Conservation (phyloP, 1,140 invertebrate genomes). For the Sycobia sp. region DNA sequence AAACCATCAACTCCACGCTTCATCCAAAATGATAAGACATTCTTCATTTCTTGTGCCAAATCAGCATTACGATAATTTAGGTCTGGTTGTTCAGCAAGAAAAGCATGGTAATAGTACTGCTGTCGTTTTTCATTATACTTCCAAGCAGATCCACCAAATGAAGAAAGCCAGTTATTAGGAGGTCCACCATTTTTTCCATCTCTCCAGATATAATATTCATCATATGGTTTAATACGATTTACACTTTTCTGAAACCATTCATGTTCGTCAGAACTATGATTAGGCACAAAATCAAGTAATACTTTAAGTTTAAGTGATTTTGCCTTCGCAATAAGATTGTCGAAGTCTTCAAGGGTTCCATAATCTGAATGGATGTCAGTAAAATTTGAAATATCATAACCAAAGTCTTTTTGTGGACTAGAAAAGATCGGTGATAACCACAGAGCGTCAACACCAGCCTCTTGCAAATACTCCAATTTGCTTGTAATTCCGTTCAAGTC, state of each 20-base stretch:
- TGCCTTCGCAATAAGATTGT: slow-evolving; percentile 50
- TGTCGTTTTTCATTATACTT: slow-evolving; percentile 60
- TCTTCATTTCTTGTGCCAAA: slow-evolving; percentile 66
- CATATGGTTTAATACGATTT: slow-evolving; percentile 64
- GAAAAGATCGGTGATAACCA: slow-evolving; percentile 65
- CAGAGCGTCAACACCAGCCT: slow-evolving; percentile 57
- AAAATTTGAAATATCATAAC: slow-evolving; percentile 62
- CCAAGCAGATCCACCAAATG: slow-evolving; percentile 63
- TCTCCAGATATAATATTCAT: slow-evolving; percentile 76
- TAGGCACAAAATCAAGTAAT: slow-evolving; percentile 78
- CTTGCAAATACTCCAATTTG: slow-evolving; percentile 46
- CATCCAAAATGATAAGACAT: slow-evolving; percentile 76
- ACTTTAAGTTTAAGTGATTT: slow-evolving; percentile 63
- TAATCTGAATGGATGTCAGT: slow-evolving; percentile 60
- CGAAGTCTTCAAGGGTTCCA: slow-evolving; percentile 64
- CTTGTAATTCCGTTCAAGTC: slow-evolving; percentile 65
- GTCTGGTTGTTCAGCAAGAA: slow-evolving; percentile 69
- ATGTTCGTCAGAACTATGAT: slow-evolving; percentile 74
- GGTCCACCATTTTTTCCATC: slow-evolving; percentile 58
- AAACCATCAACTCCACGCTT: slow-evolving; percentile 77
- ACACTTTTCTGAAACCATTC: slow-evolving; percentile 74
- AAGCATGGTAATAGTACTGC: slow-evolving; percentile 70
- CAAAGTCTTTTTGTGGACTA: slow-evolving; percentile 63
- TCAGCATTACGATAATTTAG: slow-evolving; percentile 70
- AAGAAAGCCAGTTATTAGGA: slow-evolving; percentile 55